These are phyloP conservation scores for Hucho hucho DNA, from an alignment of 2,113 vertebrate species.

Conservation along the genomic window DNA sequence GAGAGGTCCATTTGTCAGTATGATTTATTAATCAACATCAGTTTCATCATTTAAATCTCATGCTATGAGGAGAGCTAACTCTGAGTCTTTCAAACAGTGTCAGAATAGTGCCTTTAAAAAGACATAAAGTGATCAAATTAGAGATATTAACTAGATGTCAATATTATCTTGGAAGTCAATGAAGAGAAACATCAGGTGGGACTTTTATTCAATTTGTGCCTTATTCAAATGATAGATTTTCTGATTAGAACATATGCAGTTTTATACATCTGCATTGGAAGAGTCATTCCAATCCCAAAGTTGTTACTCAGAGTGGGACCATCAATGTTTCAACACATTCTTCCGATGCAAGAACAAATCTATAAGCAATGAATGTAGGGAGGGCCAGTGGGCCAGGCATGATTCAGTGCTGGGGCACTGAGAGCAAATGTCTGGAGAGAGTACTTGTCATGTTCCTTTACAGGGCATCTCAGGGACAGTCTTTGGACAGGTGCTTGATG, in stretches of 20 bases:
- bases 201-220: not conserved
- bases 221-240: not conserved
- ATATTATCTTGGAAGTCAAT: constrained; percentile 1
- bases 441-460: constrained; percentile 47
- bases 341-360: too few relatives aligned
- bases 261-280: not conserved
- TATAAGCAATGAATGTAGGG: too few relatives aligned
- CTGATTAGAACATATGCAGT: not conserved
- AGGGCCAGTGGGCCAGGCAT: constrained; percentile 11
- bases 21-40: not conserved
- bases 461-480: constrained; percentile 21
- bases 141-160: not conserved
- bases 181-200: not conserved
- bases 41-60: not conserved
- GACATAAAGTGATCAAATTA: not conserved
- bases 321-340: too few relatives aligned
- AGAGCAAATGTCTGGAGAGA: constrained; percentile 33
- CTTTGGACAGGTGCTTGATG: constrained; percentile 58
- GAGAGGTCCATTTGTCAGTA: not conserved
- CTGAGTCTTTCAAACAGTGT: not conserved
- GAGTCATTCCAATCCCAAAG: not conserved
- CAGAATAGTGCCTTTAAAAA: not conserved
- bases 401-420: constrained; percentile 9
- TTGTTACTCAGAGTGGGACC: too few relatives aligned
- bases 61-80: too few relatives aligned